phyloP scores from a whole-genome alignment of 2,113 vertebrate species.

The Rhinoderma darwinii region DNA sequence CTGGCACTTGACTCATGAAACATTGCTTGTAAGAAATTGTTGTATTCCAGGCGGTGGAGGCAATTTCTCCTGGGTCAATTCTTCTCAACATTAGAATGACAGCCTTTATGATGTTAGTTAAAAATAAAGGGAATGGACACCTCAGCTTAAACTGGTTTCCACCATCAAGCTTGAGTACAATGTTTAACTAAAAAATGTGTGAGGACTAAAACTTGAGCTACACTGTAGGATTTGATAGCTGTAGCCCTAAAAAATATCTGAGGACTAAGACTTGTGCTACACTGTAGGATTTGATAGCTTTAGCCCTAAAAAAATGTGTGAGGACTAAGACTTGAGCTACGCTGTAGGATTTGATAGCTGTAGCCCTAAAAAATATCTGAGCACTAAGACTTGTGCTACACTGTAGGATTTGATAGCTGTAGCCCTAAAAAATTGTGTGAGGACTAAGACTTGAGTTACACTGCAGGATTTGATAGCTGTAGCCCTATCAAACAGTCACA shows the following conservation, averaged over 20 bases:
- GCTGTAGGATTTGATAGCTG: neutral
- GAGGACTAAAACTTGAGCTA: neutral
- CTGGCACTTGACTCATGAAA: conserved; percentile 7
- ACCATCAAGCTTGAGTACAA: neutral
- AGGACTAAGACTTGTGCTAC: too few relatives aligned
- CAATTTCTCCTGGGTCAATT: conserved; percentile 8
- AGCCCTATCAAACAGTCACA: neutral
- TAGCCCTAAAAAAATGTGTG: too few relatives aligned
- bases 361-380: too few relatives aligned
- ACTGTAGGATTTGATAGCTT: too few relatives aligned
- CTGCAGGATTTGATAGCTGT: neutral
- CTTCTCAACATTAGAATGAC: neutral
- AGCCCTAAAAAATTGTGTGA: too few relatives aligned
- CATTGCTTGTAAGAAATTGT: neutral
- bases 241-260: too few relatives aligned
- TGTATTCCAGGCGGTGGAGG: neutral
- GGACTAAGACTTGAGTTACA: neutral
- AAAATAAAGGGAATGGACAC: neutral
- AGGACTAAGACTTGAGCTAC: neutral
- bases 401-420: too few relatives aligned
- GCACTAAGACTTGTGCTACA: too few relatives aligned
- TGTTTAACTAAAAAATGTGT: too few relatives aligned
- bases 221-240: neutral
- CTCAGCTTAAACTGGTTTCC: neutral
- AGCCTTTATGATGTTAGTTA: neutral